Evolutionary conservation across 2,797 vertebrate species (phyloP).

Genomic region (Sebastes paucispinis): DNA sequence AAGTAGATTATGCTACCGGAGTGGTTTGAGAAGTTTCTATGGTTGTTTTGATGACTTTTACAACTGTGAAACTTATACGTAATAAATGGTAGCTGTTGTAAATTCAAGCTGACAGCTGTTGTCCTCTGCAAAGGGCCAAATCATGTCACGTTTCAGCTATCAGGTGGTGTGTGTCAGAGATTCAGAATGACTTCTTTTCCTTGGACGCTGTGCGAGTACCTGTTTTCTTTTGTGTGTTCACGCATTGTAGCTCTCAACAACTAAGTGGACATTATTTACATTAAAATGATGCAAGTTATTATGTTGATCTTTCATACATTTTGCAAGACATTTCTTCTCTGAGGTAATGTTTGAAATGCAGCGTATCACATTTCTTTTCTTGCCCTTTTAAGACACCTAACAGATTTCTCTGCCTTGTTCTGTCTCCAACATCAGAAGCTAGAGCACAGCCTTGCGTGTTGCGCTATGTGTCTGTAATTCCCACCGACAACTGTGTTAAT

Average conservation of each 20-base stretch:
- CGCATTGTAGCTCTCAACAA: not conserved
- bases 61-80: not conserved
- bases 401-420: constrained; percentile 50
- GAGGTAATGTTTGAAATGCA: constrained; percentile 18
- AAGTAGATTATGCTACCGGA: not conserved
- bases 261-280: not conserved
- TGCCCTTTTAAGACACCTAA: constrained; percentile 34
- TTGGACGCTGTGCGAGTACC: not conserved
- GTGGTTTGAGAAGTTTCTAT: not conserved
- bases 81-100: not conserved
- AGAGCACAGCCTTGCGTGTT: constrained; percentile 54
- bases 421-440: constrained; percentile 56
- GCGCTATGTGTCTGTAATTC: constrained; percentile 71
- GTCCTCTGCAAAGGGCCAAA: not conserved
- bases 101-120: not conserved
- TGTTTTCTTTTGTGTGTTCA: not conserved
- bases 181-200: not conserved
- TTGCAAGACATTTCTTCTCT: constrained; percentile 15
- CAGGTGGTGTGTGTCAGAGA: not conserved
- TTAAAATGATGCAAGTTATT: not conserved
- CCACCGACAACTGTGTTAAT: constrained; percentile 81
- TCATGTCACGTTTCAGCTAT: not conserved
- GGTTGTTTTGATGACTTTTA: not conserved
- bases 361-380: constrained; percentile 15
- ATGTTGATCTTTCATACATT: not conserved